These are phyloP conservation scores for Varanus salvator DNA, from an alignment of 2,113 vertebrate species.

Conservation along the genomic window DNA sequence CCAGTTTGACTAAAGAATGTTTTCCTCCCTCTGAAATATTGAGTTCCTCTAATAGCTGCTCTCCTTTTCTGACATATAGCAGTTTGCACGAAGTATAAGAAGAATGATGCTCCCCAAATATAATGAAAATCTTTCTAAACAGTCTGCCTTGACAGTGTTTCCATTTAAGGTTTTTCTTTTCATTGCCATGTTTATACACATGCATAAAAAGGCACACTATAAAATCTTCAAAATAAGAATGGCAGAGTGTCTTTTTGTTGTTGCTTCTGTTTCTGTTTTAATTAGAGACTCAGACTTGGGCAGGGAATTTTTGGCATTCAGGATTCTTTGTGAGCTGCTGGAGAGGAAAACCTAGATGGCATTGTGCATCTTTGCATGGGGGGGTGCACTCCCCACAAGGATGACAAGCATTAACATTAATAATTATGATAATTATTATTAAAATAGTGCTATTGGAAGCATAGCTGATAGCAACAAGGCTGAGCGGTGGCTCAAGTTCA, in stretches of 20 bases:
- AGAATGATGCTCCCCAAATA: slow-evolving; percentile 39
- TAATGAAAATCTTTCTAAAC: slow-evolving; percentile 30
- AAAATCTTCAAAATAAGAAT: slow-evolving; percentile 66
- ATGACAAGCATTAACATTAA: slow-evolving; percentile 25
- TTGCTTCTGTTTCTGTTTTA: slow-evolving; percentile 20
- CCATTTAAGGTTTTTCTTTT: slow-evolving; percentile 48
- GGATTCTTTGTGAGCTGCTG: slow-evolving; percentile 65
- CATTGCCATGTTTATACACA: slow-evolving; percentile 56
- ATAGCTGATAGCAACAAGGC: no score
- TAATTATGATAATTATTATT: no score
- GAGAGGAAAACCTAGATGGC: slow-evolving; percentile 67
- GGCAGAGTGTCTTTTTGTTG: slow-evolving; percentile 56
- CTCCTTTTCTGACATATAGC: slow-evolving; percentile 29
- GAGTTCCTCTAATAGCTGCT: slow-evolving; percentile 25
- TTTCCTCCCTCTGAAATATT: slow-evolving; percentile 13
- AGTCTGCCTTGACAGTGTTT: slow-evolving; percentile 49
- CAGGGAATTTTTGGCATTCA: slow-evolving; percentile 67
- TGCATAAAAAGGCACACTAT: slow-evolving; percentile 59
- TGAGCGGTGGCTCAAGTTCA: no score
- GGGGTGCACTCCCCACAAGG: slow-evolving; percentile 39
- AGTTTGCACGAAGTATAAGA: slow-evolving; percentile 47
- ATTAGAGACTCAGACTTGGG: slow-evolving; percentile 69
- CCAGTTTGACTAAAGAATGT: not conserved
- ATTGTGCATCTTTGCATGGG: slow-evolving; percentile 53
- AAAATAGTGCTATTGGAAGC: no score